A percentile compares a stretch with the other conserved stretches of the same genome.
Conservation (phyloP, 2,113 vertebrate species). For the Craseonycteris thonglongyai region DNA sequence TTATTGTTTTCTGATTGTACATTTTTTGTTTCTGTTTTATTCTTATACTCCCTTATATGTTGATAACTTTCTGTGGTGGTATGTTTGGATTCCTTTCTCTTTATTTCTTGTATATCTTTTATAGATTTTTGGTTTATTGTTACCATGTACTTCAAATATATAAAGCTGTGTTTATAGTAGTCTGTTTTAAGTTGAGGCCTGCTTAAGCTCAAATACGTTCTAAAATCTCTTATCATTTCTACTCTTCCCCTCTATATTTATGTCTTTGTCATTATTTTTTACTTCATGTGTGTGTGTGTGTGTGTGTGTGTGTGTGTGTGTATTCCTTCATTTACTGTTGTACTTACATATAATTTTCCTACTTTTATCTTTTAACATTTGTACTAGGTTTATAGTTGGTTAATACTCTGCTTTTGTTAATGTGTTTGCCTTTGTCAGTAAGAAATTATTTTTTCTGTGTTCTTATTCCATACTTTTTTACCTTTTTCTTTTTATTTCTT, state of each 20-base stretch:
- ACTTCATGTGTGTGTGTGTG: background rate
- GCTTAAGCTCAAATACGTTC: background rate
- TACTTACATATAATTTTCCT: background rate
- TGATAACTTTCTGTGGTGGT: background rate
- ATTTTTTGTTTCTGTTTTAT: background rate
- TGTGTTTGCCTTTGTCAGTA: background rate
- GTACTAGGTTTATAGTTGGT: background rate
- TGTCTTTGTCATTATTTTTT: background rate
- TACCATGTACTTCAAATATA: background rate
- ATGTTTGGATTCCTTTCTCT: background rate
- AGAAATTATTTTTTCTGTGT: background rate
- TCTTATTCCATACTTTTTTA: background rate
- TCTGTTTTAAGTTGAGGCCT: background rate
- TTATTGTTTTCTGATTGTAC: background rate
- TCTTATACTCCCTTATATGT: background rate
- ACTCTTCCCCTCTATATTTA: background rate
- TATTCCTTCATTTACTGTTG: background rate
- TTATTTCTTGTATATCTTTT: background rate
- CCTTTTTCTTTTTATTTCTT: background rate
- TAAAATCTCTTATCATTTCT: background rate
- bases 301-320: background rate
- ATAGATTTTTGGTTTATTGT: background rate
- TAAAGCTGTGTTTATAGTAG: background rate
- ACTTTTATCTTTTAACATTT: background rate
- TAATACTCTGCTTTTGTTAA: background rate